Base-by-base conservation (phyloP, 2,113 vertebrate species). In the Aegotheles bennettii region DNA sequence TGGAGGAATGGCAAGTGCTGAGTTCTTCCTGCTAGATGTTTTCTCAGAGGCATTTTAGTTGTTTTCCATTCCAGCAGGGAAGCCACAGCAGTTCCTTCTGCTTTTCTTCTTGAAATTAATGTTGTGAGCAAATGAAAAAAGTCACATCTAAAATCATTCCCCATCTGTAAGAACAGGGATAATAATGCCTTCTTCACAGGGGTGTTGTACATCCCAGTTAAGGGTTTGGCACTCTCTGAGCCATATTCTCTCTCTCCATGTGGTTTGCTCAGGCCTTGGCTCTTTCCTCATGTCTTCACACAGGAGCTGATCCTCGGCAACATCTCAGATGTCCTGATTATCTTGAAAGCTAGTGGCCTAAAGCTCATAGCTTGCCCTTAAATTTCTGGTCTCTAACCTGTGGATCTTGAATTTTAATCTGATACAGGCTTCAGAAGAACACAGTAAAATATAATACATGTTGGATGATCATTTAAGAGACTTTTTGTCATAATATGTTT, bases 51-150 rank as follows among this genome's bases (percentile, higher is more conserved):
- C 14, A 1, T 83, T n/a, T 79, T 92, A 43, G 78, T 82, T 87
- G 59, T 83, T 83, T 88, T 57, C n/a, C 6, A 1, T 79, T 71
- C 54, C 10, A 80, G 59, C 54, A 71, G 53, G 43, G 56, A 63
- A 70, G n/a, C 12, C 33, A 45, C 53, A 33, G 36, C 48, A 80
- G 36, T 40, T 76, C 51, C 50, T 79, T 68, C 60, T 53, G 51
- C 35, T 81, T 82, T 88, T 57, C 70, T 71, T 26, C 53, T 40
- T 45, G 51, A 93, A 88, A 92, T 79, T 71, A 90, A 78, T 64
- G 48, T 40, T 57, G 47, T 74, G 71, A 96, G 57, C 48, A 91
- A 95, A 93, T 82, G 61, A 88, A 93, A 93, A 87, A 93, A 84
- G 47, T 84, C 91, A 89, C 73, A 84, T 79, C 57, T 91, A 23